These are phyloP conservation scores for Dendroctonus valens DNA, from an alignment of 1,140 invertebrate species.

Conservation along the genomic window DNA sequence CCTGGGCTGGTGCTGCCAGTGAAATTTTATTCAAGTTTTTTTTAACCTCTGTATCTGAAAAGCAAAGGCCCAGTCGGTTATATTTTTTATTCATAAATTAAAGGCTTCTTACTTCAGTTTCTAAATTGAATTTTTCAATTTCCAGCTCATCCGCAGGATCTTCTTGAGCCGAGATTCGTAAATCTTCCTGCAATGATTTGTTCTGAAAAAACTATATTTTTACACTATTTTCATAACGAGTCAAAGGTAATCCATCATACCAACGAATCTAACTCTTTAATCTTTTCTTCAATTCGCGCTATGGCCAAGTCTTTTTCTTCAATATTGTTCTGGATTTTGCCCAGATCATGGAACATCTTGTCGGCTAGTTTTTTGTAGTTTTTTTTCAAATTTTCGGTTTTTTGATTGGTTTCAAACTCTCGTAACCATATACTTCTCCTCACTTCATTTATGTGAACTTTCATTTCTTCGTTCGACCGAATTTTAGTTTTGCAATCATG, in stretches of 20 bases:
- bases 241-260: slow-evolving; percentile 16
- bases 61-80: neutral
- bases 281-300: slow-evolving; percentile 26
- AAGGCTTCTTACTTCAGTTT: slow-evolving; percentile 15
- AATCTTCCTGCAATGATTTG: slow-evolving; percentile 6
- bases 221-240: neutral
- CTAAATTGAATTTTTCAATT: slow-evolving; percentile 15
- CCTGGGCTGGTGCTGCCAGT: neutral
- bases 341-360: slow-evolving; percentile 18
- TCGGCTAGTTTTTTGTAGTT: slow-evolving; percentile 23
- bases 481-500: slow-evolving; percentile 26
- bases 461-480: slow-evolving; percentile 28
- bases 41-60: slow-evolving; percentile 27
- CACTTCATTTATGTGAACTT: slow-evolving; percentile 27
- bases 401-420: slow-evolving; percentile 26
- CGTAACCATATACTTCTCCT: slow-evolving; percentile 29
- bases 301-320: slow-evolving; percentile 32
- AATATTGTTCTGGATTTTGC: slow-evolving; percentile 19
- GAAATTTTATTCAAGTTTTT: slow-evolving; percentile 25
- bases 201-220: slow-evolving; percentile 19
- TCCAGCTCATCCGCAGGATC: slow-evolving; percentile 11
- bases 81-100: neutral
- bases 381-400: slow-evolving; percentile 26
- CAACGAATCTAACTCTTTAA: slow-evolving; percentile 15
- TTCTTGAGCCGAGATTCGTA: neutral